phyloP scores from a whole-genome alignment of 2,113 vertebrate genomes.

The Istiophorus platypterus region DNA sequence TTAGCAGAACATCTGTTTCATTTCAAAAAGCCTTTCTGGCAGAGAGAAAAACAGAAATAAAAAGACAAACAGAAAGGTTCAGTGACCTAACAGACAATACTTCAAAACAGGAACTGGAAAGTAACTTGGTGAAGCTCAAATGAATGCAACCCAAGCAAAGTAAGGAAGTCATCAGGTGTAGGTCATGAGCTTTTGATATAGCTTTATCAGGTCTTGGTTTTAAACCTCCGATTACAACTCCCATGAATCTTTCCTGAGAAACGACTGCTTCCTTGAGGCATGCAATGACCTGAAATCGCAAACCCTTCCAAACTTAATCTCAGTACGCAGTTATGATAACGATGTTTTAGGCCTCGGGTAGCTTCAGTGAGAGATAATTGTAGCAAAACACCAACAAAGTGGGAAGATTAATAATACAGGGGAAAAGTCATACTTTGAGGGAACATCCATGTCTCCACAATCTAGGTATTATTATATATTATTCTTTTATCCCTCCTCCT shows the following conservation, averaged over 20 bases:
- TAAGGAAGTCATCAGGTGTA: neutral
- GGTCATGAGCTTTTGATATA: neutral
- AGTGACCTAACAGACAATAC: neutral
- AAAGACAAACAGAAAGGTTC: constrained; percentile 1
- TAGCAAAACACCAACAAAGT: constrained; percentile 10
- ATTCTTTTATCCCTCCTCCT: neutral
- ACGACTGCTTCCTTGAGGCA: neutral
- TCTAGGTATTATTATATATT: too few species aligned
- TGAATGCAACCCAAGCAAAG: constrained; percentile 17
- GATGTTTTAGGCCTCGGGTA: neutral
- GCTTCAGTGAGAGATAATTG: neutral
- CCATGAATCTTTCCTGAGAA: constrained; percentile 12
- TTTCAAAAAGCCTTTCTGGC: neutral
- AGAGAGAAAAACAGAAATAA: neutral
- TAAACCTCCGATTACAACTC: neutral
- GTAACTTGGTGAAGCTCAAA: constrained; percentile 5
- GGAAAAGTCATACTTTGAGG: constrained; percentile 7
- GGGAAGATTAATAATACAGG: constrained; percentile 17
- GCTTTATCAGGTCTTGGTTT: neutral
- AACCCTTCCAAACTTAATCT: neutral
- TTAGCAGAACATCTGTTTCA: neutral
- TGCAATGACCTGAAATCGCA: constrained; percentile 20
- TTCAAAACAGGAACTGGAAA: neutral
- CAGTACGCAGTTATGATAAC: constrained; percentile 1
- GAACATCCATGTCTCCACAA: neutral